Evolutionary conservation across 2,113 vertebrate species (phyloP), one percentile per base, ranked within the genome.

Genomic region (Coreoperca whiteheadi): DNA sequence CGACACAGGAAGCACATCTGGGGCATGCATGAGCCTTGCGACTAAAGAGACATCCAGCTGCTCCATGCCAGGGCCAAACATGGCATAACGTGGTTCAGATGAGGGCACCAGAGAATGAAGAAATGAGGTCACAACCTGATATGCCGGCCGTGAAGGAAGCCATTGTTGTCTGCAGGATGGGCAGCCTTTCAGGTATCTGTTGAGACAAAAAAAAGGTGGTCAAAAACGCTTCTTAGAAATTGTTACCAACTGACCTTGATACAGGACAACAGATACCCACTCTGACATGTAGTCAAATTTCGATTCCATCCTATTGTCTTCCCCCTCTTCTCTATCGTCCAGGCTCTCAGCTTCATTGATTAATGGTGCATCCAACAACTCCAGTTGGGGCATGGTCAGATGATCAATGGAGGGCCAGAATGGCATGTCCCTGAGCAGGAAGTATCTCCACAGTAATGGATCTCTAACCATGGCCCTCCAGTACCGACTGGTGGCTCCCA

Each of bases 41-140:
- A 99, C 96, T 81, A 99, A 91, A 9, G 97, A 98, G n/a, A 95
- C 86, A 3, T 98, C 96, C 85, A 99, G 89, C 86, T 99, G 95
- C 93, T 99, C 98, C 87, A 99, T 95, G 34, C 98, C 98, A 0
- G 97, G 97, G 15, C 98, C 98, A 84, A 99, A 97, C 97, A 99
- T 99, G 53, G 97, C 97, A 64, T 97, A 98, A 60, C 97, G 96
- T 12, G 97, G 97, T 79, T 99, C 97, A 46, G 95, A 69, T 8
- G 94, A 95, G 30, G 94, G 91, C 64, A 97, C 96, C 85, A 99
- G 77, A 0, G 96, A 97, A 6, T 97, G 96, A 71, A 98, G 91
- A 90, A 99, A 97, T 0, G 96, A 98, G 5, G 96, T 95, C 56
- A 98, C 93, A 4, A 96, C 74, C 51, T 94, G 92, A 16, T 97